Percentiles rank a stretch among this genome's conserved stretches.
Evolutionary conservation across 2,797 vertebrate species (phyloP).

Genomic region (Rhinella marina): DNA sequence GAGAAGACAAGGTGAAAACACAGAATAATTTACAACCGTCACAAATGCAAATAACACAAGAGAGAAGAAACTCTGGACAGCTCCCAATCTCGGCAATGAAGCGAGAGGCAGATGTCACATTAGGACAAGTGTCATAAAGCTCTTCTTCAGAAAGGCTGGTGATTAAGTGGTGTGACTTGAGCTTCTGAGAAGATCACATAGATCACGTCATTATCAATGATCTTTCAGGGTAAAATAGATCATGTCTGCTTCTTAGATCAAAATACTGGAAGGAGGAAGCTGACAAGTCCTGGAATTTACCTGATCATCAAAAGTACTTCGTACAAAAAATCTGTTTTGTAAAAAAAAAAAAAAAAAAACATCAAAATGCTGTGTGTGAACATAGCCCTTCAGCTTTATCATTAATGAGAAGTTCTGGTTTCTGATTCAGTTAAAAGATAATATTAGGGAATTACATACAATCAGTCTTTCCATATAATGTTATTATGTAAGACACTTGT

Average conservation of each 20-base stretch:
- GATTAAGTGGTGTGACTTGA: constrained; percentile 55
- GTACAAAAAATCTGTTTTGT: background rate
- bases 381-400: too few species aligned
- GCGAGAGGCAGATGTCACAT: constrained; percentile 53
- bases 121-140: constrained; percentile 50
- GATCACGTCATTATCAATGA: constrained; percentile 58
- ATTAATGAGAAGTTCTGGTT: too few species aligned
- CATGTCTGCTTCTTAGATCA: constrained; percentile 20
- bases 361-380: too few species aligned
- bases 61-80: constrained; percentile 36
- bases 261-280: background rate
- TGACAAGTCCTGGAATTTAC: constrained; percentile 7
- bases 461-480: too few species aligned
- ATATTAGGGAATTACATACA: too few species aligned
- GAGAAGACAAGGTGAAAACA: constrained; percentile 29
- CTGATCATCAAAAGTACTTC: background rate
- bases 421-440: too few species aligned
- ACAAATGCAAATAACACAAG: constrained; percentile 42
- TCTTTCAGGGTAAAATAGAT: constrained; percentile 35
- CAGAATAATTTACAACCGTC: constrained; percentile 27
- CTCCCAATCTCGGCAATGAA: constrained; percentile 20
- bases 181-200: constrained; percentile 49
- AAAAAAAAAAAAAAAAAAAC: too few species aligned
- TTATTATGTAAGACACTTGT: too few species aligned
- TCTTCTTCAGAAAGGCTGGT: constrained; percentile 28